Percentiles rank a stretch among this genome's conserved stretches.
Evolutionary conservation across 1,140 invertebrate genomes (phyloP).

Genomic region (Hermetia illucens): DNA sequence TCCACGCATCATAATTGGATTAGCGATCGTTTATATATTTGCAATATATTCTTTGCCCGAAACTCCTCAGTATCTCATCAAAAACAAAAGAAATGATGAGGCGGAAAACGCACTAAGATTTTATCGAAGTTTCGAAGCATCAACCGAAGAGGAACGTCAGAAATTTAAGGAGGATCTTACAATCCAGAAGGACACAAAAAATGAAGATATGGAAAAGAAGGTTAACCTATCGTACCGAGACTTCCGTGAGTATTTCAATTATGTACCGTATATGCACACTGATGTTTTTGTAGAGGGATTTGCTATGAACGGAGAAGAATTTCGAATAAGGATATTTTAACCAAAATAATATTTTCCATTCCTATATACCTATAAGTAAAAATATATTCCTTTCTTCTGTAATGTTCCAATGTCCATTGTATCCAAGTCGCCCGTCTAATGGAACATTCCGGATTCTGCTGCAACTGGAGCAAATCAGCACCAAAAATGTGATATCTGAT

Average conservation of each 20-base stretch:
- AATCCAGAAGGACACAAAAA: slow-evolving; percentile 8
- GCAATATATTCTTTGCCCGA: slow-evolving; percentile 64
- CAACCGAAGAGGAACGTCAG: slow-evolving; percentile 3
- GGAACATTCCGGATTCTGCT: too few species aligned
- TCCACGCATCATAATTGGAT: slow-evolving; percentile 44
- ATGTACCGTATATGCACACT: too few species aligned
- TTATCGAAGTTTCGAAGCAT: slow-evolving; percentile 12
- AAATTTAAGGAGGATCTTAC: slow-evolving; percentile 9
- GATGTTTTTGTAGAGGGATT: too few species aligned
- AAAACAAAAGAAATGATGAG: slow-evolving; percentile 38
- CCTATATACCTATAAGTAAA: too few species aligned
- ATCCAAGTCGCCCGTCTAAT: too few species aligned
- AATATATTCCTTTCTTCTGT: too few species aligned
- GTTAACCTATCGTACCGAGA: slow-evolving; percentile 10
- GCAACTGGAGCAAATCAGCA: too few species aligned
- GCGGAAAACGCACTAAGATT: slow-evolving; percentile 45
- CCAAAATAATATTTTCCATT: too few species aligned
- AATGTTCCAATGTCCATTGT: too few species aligned
- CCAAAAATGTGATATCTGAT: too few species aligned
- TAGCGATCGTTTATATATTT: slow-evolving; percentile 49
- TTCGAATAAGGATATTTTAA: too few species aligned
- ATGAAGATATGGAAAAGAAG: not conserved
- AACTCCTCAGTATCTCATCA: slow-evolving; percentile 56
- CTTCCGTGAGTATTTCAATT: slow-evolving; percentile 20
- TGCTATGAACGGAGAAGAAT: too few species aligned